Conservation (phyloP, 2,888 invertebrate species). For the Parochlus steinenii region DNA sequence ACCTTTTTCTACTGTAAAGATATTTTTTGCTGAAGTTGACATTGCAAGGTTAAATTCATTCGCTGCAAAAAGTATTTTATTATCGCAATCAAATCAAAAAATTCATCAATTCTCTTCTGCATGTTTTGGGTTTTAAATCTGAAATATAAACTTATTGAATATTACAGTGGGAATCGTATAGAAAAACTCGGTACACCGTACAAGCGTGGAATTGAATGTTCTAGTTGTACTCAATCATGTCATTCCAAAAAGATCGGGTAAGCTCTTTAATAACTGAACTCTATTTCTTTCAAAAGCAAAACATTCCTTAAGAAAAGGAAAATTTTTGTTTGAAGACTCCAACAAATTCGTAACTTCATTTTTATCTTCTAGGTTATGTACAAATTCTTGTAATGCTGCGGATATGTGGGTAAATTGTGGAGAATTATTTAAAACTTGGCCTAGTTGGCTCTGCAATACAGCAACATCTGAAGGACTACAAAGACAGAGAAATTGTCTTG, state of each 20-base stretch:
- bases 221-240: slow-evolving; percentile 46
- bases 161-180: slow-evolving; percentile 50
- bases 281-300: too few relatives aligned
- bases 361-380: slow-evolving; percentile 37
- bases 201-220: slow-evolving; percentile 45
- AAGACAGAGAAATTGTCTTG: slow-evolving; percentile 41
- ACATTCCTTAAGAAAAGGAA: too few relatives aligned
- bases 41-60: background rate
- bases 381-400: slow-evolving; percentile 49
- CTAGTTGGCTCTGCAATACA: slow-evolving; percentile 41
- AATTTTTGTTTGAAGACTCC: too few relatives aligned
- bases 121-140: slow-evolving; percentile 2
- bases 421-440: slow-evolving; percentile 39
- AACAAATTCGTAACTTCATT: too few relatives aligned
- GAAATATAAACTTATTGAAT: slow-evolving; percentile 9
- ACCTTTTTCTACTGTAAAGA: slow-evolving; percentile 1
- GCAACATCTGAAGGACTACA: slow-evolving; percentile 35
- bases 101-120: slow-evolving; percentile 5
- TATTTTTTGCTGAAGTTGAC: background rate
- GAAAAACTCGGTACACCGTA: slow-evolving; percentile 48
- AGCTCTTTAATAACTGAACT: background rate
- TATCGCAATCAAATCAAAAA: background rate
- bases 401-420: slow-evolving; percentile 59
- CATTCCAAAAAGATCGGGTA: slow-evolving; percentile 31
- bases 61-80: background rate